Evolutionary conservation across 2,888 invertebrate genomes (phyloP), one percentile per base, ranked within the genome.

Genomic region (Pyrochroa serraticornis): DNA sequence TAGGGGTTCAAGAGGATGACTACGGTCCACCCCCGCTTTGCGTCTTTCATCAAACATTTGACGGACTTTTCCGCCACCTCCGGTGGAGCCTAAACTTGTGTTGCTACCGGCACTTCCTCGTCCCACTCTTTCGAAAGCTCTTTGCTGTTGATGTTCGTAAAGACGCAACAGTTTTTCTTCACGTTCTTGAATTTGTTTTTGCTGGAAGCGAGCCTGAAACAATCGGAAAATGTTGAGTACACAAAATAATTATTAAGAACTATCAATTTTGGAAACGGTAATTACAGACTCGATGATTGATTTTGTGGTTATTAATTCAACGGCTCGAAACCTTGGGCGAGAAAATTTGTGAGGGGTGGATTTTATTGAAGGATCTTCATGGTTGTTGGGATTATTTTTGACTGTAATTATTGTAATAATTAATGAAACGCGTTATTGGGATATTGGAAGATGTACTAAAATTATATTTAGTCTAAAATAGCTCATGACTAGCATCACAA

Each of bases 1-100:
- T 51, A 93, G 83, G 0, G 93, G 93, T 71, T 91, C 89, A 1
- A 93, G 81, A 0, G 91, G 92, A 77, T 92, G 89, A 73, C 92
- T 91, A 69, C 89, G 88, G 79, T 93, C 92, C 63, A 91, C 88
- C 33, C 91, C 91, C 2, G 86, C 87, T 54, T 83, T 83, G 35
- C 91, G 84, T 22, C 91, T 84, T 75, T 92, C 92, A 72, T 92
- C 91, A 72, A 93, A 93, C 89, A 93, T 89, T 80, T 92, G 92
- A 8, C 93, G 87, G 30, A 92, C 92, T 87, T 71, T 68, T 37
- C 75, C 75, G n/a, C 73, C 72, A 8, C 32, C 49, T 8, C 52
- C 57, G 7, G 56, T 56, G n/a, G 49, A 50, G 6, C 56, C 50
- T 13, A 56, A 30, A 43, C 56, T 61, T 8, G 63, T 63, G 14